Evolutionary conservation across 1,140 invertebrate genomes (phyloP).

Genomic region (Saccostrea glomerata): DNA sequence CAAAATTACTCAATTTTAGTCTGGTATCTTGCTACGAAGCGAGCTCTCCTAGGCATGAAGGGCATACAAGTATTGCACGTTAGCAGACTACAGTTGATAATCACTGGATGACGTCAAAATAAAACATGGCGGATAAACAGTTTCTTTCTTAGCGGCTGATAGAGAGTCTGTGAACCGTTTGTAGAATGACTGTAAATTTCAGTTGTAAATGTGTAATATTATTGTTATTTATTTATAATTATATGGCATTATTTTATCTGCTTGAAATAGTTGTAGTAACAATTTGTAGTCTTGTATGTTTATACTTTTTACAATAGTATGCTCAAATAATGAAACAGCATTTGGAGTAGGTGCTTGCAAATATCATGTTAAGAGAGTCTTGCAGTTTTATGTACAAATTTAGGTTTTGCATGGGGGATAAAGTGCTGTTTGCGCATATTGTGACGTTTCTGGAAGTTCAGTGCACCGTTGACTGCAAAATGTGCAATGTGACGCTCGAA

Average conservation of each 20-base stretch:
- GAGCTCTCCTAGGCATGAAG: conserved; percentile 16
- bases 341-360: conserved; percentile 14
- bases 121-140: conserved; percentile 31
- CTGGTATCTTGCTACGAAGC: conserved; percentile 24
- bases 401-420: conserved; percentile 12
- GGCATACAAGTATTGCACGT: conserved; percentile 13
- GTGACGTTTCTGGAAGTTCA: conserved; percentile 19
- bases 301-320: conserved; percentile 27
- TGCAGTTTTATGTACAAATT: conserved; percentile 16
- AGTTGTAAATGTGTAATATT: conserved; percentile 34
- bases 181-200: conserved; percentile 34
- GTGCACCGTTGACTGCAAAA: conserved; percentile 27
- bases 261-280: conserved; percentile 33
- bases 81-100: conserved; percentile 38
- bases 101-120: conserved; percentile 33
- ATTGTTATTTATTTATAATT: conserved; percentile 26
- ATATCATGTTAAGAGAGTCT: conserved; percentile 11
- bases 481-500: conserved; percentile 22
- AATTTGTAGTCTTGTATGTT: conserved; percentile 30
- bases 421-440: conserved; percentile 37
- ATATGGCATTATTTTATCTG: conserved; percentile 38
- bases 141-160: neutral
- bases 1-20: conserved; percentile 30
- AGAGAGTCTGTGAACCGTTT: neutral
- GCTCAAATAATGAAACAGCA: conserved; percentile 8